Base-by-base conservation (phyloP, 2,797 vertebrate genomes). In the Tenualosa thibaudeaui region DNA sequence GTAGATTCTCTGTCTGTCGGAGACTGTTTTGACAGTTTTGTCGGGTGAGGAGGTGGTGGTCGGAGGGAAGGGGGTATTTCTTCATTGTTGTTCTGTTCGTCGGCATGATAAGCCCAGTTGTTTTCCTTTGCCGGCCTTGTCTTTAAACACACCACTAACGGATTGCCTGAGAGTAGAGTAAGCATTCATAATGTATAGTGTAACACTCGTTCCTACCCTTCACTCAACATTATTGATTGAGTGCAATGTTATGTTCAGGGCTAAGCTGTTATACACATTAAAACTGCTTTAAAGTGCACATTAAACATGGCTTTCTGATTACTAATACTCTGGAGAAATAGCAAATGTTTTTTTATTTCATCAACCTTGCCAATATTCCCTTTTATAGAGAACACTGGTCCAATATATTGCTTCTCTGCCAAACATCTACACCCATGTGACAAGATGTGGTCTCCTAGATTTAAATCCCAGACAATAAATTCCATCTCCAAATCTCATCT, bases 1-100 rank as follows among this genome's bases (percentile, higher is more conserved):
- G 81, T 24, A 83, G 56, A 82, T 54, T 83, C 83, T 86, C 68
- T 75, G 68, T 75, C 68, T 81, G 85, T 46, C 60, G 58, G 75
- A 83, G 85, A 68, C 83, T 86, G 83, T 86, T 87, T 87, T 83
- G 85, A 86, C 81, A 83, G 85, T 75, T 75, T 75, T 75, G 68
- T 75, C 68, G 68, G 68, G 26, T 3, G 31, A 51, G 50, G 50
- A 0, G 50, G 10, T 51, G 54, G 19, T 56, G 54, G 19, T 19
- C 17, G 17, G 53, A 5, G 53, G 15, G 15, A 3, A 13, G 53
- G 53, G 31, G 68, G 37, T 43, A 43, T 75, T 75, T 75, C 37
- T 75, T 43, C 68, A 75, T 75, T 75, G 68, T 75, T 75, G 68
- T 75, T 75, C 37, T 75, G 68, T 75, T 75, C 68, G 37, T 40